These are phyloP conservation scores for Gallinago stenura DNA, from an alignment of 2,797 vertebrate genomes.

Conservation along the genomic window DNA sequence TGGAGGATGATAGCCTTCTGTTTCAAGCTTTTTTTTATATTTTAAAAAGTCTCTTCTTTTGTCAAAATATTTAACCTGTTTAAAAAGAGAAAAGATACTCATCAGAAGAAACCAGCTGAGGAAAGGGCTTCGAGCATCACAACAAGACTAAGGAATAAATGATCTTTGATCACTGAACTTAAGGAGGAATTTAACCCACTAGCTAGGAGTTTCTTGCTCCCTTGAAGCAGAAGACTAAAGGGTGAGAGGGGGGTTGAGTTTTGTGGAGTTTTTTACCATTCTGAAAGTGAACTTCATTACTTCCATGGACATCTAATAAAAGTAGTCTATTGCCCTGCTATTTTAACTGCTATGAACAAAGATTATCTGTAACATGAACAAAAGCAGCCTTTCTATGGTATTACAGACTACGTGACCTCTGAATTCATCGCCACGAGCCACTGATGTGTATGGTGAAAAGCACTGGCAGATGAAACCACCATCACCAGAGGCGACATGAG, in stretches of 20 bases:
- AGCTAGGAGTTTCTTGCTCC: background rate
- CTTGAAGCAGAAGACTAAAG: background rate
- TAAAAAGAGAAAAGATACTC: background rate
- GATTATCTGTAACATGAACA: background rate
- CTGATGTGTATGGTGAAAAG: rapidly evolving
- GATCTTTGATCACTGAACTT: background rate
- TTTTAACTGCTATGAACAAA: background rate
- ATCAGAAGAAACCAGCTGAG: background rate
- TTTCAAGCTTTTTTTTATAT: slow-evolving; percentile 90
- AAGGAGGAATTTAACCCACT: background rate
- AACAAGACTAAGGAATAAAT: background rate
- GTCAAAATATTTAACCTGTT: slow-evolving; percentile 93
- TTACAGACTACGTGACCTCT: rapidly evolving
- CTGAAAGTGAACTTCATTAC: background rate
- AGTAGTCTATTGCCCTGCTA: background rate
- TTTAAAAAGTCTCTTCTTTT: slow-evolving; percentile 94
- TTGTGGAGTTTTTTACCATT: background rate
- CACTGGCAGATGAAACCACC: background rate
- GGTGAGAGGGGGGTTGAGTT: rapidly evolving
- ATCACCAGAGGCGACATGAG: rapidly evolving
- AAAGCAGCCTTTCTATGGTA: background rate
- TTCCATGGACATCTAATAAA: background rate
- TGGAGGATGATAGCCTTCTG: slow-evolving; percentile 82
- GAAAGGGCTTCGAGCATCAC: background rate
- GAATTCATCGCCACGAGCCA: background rate